Percentiles rank a stretch among this genome's conserved stretches.
phyloP scores from a whole-genome alignment of 2,797 vertebrate genomes.

The Scyliorhinus canicula region DNA sequence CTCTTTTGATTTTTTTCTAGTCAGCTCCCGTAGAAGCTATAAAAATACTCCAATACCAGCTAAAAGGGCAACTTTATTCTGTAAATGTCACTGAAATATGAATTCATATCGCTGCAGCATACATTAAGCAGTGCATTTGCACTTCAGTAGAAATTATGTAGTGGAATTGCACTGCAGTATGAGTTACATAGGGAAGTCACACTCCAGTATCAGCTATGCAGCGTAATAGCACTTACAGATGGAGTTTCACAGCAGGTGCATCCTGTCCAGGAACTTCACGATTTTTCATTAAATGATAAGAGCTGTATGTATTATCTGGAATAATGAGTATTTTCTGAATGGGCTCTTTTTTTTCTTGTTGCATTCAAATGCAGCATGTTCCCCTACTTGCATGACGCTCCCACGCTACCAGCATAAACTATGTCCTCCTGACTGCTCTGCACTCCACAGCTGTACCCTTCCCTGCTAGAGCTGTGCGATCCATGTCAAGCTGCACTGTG shows the following conservation, averaged over 20 bases:
- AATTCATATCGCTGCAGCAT: background rate
- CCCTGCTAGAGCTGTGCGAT: background rate
- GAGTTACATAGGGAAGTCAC: background rate
- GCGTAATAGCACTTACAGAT: background rate
- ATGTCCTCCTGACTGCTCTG: background rate
- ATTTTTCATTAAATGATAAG: background rate
- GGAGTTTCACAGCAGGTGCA: background rate
- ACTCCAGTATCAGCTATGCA: background rate
- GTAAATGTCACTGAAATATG: background rate
- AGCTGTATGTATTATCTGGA: background rate
- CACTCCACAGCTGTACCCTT: background rate
- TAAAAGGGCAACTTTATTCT: background rate
- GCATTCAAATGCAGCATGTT: background rate
- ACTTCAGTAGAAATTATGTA: background rate
- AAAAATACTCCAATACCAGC: background rate
- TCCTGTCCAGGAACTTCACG: background rate
- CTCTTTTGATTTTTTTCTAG: background rate
- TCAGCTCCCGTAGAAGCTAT: background rate
- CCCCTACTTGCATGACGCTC: background rate
- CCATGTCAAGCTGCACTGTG: background rate
- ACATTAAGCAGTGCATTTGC: background rate
- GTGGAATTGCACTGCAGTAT: background rate
- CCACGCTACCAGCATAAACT: background rate
- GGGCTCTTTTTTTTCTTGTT: background rate
- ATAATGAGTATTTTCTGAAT: background rate